These are phyloP conservation scores for Piprites chloris DNA, from an alignment of 2,113 vertebrate species.

Conservation along the genomic window DNA sequence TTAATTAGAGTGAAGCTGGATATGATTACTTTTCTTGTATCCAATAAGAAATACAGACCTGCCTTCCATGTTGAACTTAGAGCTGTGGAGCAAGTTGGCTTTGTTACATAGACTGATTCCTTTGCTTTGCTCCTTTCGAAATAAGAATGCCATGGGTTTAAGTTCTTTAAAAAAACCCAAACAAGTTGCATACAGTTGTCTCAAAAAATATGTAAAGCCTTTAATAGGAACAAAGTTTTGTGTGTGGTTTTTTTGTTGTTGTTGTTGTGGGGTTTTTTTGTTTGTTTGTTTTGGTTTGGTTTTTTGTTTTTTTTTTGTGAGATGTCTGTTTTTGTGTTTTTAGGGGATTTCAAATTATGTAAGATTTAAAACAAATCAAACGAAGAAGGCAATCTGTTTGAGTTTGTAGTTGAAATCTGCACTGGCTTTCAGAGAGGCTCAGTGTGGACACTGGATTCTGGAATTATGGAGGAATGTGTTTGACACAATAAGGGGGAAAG, in stretches of 20 bases:
- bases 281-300: no score
- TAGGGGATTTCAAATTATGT: not conserved
- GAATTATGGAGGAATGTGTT: not conserved
- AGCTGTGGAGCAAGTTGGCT: not conserved
- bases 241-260: not conserved
- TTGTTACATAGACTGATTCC: not conserved
- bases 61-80: not conserved
- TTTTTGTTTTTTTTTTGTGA: not conserved
- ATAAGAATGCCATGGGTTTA: not conserved
- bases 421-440: not conserved
- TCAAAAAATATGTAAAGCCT: not conserved
- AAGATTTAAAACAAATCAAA: not conserved
- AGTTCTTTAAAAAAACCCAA: not conserved
- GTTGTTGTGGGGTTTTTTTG: no score
- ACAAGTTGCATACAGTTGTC: not conserved
- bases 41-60: not conserved
- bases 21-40: not conserved
- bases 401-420: not conserved
- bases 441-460: not conserved
- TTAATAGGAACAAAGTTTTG: not conserved
- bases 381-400: not conserved
- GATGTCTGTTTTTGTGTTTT: not conserved
- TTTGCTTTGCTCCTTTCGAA: not conserved
- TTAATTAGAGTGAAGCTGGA: not conserved
- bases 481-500: not conserved